Base-by-base conservation (phyloP, 2,113 vertebrate species). In the Caranx melampygus region DNA sequence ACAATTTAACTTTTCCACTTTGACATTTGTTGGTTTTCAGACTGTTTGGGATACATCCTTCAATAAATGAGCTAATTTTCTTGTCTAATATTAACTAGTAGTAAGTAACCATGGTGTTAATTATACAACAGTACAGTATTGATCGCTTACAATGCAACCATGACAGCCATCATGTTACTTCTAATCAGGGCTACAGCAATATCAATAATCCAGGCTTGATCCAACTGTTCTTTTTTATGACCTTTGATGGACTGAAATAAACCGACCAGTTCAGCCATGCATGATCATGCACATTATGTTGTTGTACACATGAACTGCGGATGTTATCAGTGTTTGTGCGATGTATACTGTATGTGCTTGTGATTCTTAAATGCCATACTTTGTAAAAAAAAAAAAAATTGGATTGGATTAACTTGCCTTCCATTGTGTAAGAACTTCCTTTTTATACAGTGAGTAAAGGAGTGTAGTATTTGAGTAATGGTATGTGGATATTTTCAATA, bases 371-470 rank as follows among this genome's bases (percentile, higher is more conserved):
- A 71, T 15, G 71, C 73, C 71, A 79, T 72, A 78, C 37, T 72
- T 72, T 86, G 37, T 72, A 71, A 44, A 26, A 26, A 26, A 26
- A 26, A 26, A 26, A 26, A 26, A 57, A 37, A 78, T 83, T 75
- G 42, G 47, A 83, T 69, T 51, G 33, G 57, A 75, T 78, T 83
- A 74, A 82, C 67, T 82, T 73, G 71, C 75, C 65, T 87, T 79
- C 21, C 21, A 37, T 72, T 88, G 69, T 73, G 66, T 60, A 49
- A 26, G 1, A 77, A 51, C 55, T 15, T 68, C 49, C 40, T 87
- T 93, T 94, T 91, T 90, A 86, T 91, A 92, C 73, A 51, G 66
- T 71, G 75, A 83, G 66, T 86, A 69, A 59, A 77, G 65, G 44
- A 37, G 82, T 83, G 40, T 87, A 34, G 80, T 87, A 79, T 51